Evolutionary conservation across 2,797 vertebrate species (phyloP).

Genomic region (Poeciliopsis presidionis): DNA sequence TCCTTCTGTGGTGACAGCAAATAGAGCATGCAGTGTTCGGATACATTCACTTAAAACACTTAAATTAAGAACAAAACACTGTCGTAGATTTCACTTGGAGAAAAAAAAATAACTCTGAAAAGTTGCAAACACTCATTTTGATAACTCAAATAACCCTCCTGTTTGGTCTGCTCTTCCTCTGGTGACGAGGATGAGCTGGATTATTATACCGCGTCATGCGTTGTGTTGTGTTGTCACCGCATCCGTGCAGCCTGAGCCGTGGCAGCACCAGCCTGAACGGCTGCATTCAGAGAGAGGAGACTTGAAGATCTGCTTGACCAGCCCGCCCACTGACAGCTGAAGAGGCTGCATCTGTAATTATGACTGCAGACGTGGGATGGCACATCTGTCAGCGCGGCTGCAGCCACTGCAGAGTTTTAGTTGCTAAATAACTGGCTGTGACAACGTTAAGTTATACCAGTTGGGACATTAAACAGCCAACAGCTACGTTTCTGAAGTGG

Average conservation of each 20-base stretch:
- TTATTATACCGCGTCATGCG: background rate
- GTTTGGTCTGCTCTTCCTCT: background rate
- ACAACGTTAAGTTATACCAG: background rate
- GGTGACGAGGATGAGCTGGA: background rate
- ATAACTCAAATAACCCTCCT: background rate
- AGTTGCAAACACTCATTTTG: background rate
- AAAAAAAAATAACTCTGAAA: background rate
- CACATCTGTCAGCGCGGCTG: slow-evolving; percentile 10
- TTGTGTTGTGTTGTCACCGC: background rate
- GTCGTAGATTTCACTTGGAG: background rate
- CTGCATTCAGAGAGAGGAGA: background rate
- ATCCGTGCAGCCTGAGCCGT: background rate
- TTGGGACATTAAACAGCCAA: background rate
- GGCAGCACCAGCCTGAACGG: background rate
- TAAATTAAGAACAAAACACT: slow-evolving; percentile 3
- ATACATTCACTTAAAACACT: background rate
- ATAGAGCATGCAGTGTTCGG: slow-evolving; percentile 7
- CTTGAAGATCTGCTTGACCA: slow-evolving; percentile 8
- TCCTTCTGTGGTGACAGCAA: slow-evolving; percentile 8
- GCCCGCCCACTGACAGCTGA: slow-evolving; percentile 4
- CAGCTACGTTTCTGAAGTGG: background rate
- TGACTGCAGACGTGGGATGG: background rate
- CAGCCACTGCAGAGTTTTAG: background rate
- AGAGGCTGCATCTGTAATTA: slow-evolving; percentile 17
- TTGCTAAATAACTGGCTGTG: background rate